These are phyloP conservation scores for Mormyrus proboscirostris DNA, from an alignment of 2,797 vertebrate genomes.

Conservation along the genomic window DNA sequence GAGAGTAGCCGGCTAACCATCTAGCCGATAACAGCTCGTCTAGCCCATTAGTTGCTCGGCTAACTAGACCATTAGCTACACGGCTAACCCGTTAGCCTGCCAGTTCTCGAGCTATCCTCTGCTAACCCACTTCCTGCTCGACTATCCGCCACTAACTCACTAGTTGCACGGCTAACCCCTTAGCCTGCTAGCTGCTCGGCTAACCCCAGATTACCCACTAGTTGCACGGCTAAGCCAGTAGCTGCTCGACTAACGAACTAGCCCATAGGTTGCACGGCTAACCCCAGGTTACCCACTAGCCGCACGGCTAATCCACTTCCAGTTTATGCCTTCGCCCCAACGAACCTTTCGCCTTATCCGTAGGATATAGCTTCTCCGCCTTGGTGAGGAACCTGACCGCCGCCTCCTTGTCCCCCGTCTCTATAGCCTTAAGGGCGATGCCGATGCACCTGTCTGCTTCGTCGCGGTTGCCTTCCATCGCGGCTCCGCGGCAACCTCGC, in stretches of 20 bases:
- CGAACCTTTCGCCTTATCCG: slow-evolving; percentile 62
- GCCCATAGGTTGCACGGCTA: neutral
- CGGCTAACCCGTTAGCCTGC: neutral
- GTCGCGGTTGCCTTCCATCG: slow-evolving; percentile 93
- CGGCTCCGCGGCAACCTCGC: slow-evolving; percentile 48
- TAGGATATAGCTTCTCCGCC: slow-evolving; percentile 90
- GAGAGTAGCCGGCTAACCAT: neutral
- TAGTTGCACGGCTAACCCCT: neutral
- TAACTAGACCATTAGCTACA: neutral
- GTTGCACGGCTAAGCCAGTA: neutral
- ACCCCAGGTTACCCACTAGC: neutral
- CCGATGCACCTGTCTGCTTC: slow-evolving; percentile 89
- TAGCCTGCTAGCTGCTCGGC: neutral
- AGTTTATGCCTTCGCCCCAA: neutral
- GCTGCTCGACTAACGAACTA: neutral
- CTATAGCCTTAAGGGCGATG: slow-evolving; percentile 75
- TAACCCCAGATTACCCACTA: neutral
- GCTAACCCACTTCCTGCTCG: neutral
- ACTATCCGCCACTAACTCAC: neutral
- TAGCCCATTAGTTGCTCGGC: neutral
- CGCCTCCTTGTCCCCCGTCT: slow-evolving; percentile 77
- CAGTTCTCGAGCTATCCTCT: neutral
- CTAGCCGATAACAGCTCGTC: too few species aligned
- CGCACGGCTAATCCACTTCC: neutral
- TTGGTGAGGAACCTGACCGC: slow-evolving; percentile 82